A percentile compares a stretch with the other conserved stretches of the same genome.
Conservation (phyloP, 2,113 vertebrate genomes). For the Microcebus murinus region DNA sequence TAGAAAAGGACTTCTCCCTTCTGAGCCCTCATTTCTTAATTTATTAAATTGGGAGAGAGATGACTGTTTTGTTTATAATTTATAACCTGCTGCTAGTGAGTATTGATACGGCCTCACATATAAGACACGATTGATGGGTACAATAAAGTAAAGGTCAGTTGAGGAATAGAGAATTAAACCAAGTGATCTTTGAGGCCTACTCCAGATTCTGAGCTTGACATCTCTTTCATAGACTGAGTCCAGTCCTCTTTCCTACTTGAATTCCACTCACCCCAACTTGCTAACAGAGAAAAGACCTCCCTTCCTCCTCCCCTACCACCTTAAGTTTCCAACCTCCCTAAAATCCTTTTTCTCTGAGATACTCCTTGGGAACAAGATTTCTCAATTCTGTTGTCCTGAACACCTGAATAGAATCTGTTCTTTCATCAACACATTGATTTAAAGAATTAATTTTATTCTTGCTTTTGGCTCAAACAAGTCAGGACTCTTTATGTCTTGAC, state of each 20-base stretch:
- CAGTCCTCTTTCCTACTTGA: slow-evolving; percentile 20
- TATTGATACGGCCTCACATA: not conserved
- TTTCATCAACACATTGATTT: slow-evolving; percentile 17
- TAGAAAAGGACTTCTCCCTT: not conserved
- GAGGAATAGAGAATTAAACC: slow-evolving; percentile 4
- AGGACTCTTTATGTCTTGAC: slow-evolving; percentile 36
- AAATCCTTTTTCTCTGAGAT: not conserved
- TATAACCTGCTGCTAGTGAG: not conserved
- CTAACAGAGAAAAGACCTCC: slow-evolving; percentile 37
- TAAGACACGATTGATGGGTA: not conserved
- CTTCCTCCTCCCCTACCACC: not conserved
- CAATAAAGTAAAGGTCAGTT: slow-evolving; percentile 49
- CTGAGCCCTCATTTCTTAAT: not conserved
- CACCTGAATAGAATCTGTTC: slow-evolving; percentile 32
- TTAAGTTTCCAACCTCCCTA: not conserved
- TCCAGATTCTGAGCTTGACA: not conserved
- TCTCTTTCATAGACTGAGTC: not conserved
- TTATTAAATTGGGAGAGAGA: not conserved
- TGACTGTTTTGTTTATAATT: slow-evolving; percentile 35
- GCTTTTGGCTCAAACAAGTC: slow-evolving; percentile 49
- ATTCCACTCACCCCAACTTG: not conserved
- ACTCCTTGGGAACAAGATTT: slow-evolving; percentile 35
- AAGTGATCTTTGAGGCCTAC: slow-evolving; percentile 25
- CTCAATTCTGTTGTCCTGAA: not conserved
- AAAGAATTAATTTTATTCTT: slow-evolving; percentile 51